Evolutionary conservation across 2,888 invertebrate species (phyloP), one percentile per base, ranked within the genome.

Genomic region (Pseudococcus viburni): DNA sequence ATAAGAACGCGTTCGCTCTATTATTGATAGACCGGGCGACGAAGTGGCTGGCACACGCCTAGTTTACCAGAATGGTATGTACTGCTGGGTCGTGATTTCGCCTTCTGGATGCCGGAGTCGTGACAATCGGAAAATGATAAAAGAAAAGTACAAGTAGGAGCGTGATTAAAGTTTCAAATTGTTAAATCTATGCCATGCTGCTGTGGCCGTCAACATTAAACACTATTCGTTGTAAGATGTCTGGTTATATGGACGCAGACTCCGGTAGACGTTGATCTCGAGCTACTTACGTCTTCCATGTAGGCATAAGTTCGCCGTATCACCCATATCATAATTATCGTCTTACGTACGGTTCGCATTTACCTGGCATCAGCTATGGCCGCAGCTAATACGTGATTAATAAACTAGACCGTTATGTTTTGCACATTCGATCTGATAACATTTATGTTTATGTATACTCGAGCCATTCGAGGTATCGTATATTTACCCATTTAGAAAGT

Each of bases 81-180:
- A 46, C 73, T 73, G 19, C n/a, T 9, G 48, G 42, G 39, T 87
- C 87, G 87, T 87, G 87, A 87, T 87, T 87, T 73, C 51, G 87
- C 87, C 87, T 87, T 87, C 87, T 87, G 87, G 87, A 87, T 55
- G 87, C n/a, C 77, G 51, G 80, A 86, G 87, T 87, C 87, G 87
- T 87, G 87, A 87, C 87, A 87, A 87, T 87, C 87, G 87, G 87
- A 80, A 87, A 87, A 87, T 87, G 87, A 87, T 87, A 87, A 87
- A 87, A 80, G 77, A 77, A 77, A 39, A 39, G 77, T 77, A 77
- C 77, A 77, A 77, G 77, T 77, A 77, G 77, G 77, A 77, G 77
- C 77, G 77, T 77, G 77, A 77, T 77, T 77, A 39, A 77, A 39
- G 42, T 68, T 68, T 68, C 12, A 68, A 68, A 68, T 68, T 68